A percentile compares a stretch with the other conserved stretches of the same genome.
phyloP scores from a whole-genome alignment of 2,888 invertebrate species.

The Mantis religiosa region DNA sequence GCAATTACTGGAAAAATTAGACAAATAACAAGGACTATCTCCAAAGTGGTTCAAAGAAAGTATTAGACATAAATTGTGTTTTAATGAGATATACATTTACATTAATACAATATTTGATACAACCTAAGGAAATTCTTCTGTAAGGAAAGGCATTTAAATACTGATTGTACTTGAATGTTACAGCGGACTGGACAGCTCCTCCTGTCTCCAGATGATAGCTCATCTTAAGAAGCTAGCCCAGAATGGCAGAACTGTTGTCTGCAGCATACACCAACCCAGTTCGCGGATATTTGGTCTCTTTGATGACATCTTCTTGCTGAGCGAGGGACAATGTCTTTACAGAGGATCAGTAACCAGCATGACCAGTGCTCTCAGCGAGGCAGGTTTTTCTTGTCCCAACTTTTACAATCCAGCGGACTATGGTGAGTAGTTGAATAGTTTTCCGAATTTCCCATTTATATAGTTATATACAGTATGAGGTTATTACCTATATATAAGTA shows the following conservation, averaged over 20 bases:
- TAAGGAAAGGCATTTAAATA: too few relatives aligned
- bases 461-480: too few relatives aligned
- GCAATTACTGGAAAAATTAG: too few relatives aligned
- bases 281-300: constrained; percentile 69
- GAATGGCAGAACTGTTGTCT: constrained; percentile 65
- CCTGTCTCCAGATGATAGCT: constrained; percentile 62
- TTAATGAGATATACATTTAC: too few relatives aligned
- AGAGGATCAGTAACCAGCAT: constrained; percentile 59
- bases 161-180: background rate
- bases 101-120: too few relatives aligned
- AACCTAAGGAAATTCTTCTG: too few relatives aligned
- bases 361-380: constrained; percentile 54
- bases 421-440: constrained; percentile 52
- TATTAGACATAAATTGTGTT: too few relatives aligned
- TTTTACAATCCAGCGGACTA: constrained; percentile 79
- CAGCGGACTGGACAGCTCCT: constrained; percentile 60
- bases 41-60: too few relatives aligned
- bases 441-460: background rate
- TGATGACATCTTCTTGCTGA: constrained; percentile 66
- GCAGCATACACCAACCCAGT: constrained; percentile 77
- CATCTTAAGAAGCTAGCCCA: constrained; percentile 60
- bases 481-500: too few relatives aligned
- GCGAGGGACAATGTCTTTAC: constrained; percentile 64
- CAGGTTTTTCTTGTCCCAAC: constrained; percentile 63
- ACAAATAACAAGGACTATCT: too few relatives aligned